Conservation (phyloP, 2,888 invertebrate genomes). For the Cephalotes varians region DNA sequence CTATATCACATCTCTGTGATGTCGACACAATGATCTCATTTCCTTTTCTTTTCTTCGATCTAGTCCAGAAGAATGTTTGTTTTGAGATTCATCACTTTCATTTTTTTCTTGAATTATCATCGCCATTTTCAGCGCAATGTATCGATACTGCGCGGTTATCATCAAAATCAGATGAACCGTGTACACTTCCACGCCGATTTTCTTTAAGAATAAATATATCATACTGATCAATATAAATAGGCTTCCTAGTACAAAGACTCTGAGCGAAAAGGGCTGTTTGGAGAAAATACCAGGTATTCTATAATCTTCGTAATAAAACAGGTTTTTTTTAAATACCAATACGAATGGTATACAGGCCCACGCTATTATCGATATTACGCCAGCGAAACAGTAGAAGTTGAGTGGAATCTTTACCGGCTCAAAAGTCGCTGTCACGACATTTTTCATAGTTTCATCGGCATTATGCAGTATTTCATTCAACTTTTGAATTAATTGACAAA, state of each 20-base stretch:
- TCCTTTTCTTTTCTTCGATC: slow-evolving; percentile 8
- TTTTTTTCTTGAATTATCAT: slow-evolving; percentile 50
- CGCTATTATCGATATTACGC: slow-evolving; percentile 36
- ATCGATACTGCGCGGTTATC: slow-evolving; percentile 72
- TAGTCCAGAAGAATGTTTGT: not conserved
- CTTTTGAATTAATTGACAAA: slow-evolving; percentile 62
- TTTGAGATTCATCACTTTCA: not conserved
- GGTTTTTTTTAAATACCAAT: slow-evolving; percentile 53
- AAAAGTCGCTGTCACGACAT: slow-evolving; percentile 39
- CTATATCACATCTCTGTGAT: slow-evolving; percentile 65
- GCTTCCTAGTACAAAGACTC: not conserved
- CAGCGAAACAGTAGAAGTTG: slow-evolving; percentile 62
- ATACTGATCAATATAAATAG: not conserved
- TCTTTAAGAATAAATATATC: slow-evolving; percentile 55
- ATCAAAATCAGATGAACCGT: slow-evolving; percentile 69
- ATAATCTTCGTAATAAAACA: slow-evolving; percentile 71
- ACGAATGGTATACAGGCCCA: slow-evolving; percentile 64
- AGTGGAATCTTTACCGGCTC: slow-evolving; percentile 61
- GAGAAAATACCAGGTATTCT: slow-evolving; percentile 64
- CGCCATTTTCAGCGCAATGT: slow-evolving; percentile 62
- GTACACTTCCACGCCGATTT: slow-evolving; percentile 72
- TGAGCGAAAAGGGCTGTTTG: not conserved
- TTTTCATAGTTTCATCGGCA: slow-evolving; percentile 49
- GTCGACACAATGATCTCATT: slow-evolving; percentile 57
- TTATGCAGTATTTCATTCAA: slow-evolving; percentile 60